Evolutionary conservation across 2,888 invertebrate genomes (phyloP).

Genomic region (Rotaria sp.): DNA sequence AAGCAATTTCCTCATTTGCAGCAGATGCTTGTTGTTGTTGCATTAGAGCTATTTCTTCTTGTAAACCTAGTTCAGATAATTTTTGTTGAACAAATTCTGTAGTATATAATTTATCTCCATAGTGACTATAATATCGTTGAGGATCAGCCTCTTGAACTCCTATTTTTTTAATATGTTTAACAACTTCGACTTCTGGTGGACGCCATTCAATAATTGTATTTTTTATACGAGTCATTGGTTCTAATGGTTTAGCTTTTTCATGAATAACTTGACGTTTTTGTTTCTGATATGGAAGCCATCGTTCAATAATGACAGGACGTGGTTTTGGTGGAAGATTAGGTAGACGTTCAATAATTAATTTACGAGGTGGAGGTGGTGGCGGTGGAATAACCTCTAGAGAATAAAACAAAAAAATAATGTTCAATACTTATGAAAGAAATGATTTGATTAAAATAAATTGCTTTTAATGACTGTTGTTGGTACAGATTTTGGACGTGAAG

Average conservation of each 20-base stretch:
- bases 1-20: not conserved
- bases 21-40: not conserved
- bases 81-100: conserved; percentile 29
- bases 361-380: conserved; percentile 37
- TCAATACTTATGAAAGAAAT: too few species aligned
- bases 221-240: not conserved
- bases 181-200: conserved; percentile 37
- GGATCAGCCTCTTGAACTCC: conserved; percentile 36
- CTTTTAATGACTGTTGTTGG: conserved; percentile 35
- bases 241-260: conserved; percentile 32
- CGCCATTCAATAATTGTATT: conserved; percentile 38
- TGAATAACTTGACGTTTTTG: conserved; percentile 38
- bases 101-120: conserved; percentile 30
- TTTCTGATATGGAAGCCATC: conserved; percentile 38
- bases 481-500: conserved; percentile 25
- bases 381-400: conserved; percentile 5
- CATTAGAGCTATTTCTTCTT: not conserved
- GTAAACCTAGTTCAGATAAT: conserved; percentile 21
- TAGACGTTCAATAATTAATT: conserved; percentile 37
- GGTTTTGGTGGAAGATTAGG: conserved; percentile 38
- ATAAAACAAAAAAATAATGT: not conserved
- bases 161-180: conserved; percentile 33
- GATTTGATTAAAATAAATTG: not conserved
- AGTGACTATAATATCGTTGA: not conserved
- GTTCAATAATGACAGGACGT: conserved; percentile 38